These are phyloP conservation scores for Drosophila vallismaia DNA, from an alignment of 2,888 invertebrate species.

Conservation along the genomic window DNA sequence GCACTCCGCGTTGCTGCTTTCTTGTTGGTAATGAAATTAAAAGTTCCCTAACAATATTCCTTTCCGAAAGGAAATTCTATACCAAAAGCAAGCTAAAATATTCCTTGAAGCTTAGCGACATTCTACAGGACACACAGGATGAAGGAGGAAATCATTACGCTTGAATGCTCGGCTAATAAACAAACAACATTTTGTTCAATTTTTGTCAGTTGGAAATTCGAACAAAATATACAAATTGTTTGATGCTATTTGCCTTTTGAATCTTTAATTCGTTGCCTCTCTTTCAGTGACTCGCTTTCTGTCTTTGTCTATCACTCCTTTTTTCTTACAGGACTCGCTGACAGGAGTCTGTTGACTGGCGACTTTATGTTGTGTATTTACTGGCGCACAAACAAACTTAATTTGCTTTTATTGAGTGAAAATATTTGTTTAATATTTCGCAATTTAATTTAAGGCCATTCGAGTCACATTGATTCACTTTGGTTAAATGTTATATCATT, in stretches of 20 bases:
- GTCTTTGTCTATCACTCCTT: constrained; percentile 2
- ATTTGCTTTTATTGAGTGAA: constrained; percentile 70
- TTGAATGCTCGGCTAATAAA: constrained; percentile 61
- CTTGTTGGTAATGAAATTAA: constrained; percentile 23
- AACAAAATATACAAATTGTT: constrained; percentile 56
- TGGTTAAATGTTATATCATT: constrained; percentile 25
- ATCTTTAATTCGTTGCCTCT: constrained; percentile 8
- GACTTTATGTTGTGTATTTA: constrained; percentile 54
- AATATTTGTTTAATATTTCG: constrained; percentile 67
- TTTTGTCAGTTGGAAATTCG: constrained; percentile 44
- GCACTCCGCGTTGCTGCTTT: not conserved
- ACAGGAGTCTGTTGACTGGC: constrained; percentile 49
- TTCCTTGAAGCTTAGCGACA: constrained; percentile 11
- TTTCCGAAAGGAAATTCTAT: constrained; percentile 2
- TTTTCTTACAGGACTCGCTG: constrained; percentile 17
- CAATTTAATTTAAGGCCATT: constrained; percentile 53
- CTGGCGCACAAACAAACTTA: constrained; percentile 58
- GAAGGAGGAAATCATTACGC: constrained; percentile 28
- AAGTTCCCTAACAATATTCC: constrained; percentile 15
- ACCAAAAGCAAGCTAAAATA: not conserved
- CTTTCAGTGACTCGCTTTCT: not conserved
- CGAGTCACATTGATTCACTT: constrained; percentile 17
- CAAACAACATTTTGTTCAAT: constrained; percentile 48
- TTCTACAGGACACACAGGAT: not conserved
- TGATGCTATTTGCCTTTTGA: constrained; percentile 56